These are phyloP conservation scores for Lanius collurio DNA, from an alignment of 2,113 vertebrate species.

Conservation along the genomic window DNA sequence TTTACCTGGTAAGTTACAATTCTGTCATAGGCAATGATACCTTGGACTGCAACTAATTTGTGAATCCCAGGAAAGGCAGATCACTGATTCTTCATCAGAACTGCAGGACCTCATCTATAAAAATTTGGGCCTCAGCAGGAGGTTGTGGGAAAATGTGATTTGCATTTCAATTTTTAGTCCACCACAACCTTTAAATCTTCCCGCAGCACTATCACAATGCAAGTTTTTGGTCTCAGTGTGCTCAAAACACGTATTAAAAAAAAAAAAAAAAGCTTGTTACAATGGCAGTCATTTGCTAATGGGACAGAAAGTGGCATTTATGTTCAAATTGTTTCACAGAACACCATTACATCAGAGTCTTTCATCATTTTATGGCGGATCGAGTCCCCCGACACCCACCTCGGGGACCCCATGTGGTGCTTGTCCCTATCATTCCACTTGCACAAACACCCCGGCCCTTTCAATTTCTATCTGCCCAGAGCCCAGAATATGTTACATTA, in stretches of 20 bases:
- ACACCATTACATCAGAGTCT: constrained; percentile 23
- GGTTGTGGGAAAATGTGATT: constrained; percentile 65
- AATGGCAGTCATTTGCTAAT: constrained; percentile 35
- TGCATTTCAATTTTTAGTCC: constrained; percentile 76
- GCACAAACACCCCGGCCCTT: background rate
- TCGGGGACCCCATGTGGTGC: background rate
- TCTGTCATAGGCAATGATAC: constrained; percentile 67
- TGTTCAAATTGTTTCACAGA: constrained; percentile 18
- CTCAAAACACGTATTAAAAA: constrained; percentile 32
- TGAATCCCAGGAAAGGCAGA: constrained; percentile 68
- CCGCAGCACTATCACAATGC: constrained; percentile 42
- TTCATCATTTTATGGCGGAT: constrained; percentile 11
- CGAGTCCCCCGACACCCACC: background rate
- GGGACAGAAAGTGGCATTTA: background rate
- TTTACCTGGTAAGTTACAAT: constrained; percentile 72
- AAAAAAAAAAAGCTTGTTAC: constrained; percentile 8
- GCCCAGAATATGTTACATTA: background rate
- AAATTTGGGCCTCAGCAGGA: constrained; percentile 75
- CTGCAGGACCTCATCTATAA: constrained; percentile 66
- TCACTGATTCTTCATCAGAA: constrained; percentile 69
- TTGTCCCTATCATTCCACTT: background rate
- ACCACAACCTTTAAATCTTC: constrained; percentile 69
- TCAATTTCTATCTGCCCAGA: constrained; percentile 23
- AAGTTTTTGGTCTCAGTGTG: constrained; percentile 37
- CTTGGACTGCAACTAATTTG: constrained; percentile 67